phyloP scores from a whole-genome alignment of 2,113 vertebrate species.

The Lagopus leucura region DNA sequence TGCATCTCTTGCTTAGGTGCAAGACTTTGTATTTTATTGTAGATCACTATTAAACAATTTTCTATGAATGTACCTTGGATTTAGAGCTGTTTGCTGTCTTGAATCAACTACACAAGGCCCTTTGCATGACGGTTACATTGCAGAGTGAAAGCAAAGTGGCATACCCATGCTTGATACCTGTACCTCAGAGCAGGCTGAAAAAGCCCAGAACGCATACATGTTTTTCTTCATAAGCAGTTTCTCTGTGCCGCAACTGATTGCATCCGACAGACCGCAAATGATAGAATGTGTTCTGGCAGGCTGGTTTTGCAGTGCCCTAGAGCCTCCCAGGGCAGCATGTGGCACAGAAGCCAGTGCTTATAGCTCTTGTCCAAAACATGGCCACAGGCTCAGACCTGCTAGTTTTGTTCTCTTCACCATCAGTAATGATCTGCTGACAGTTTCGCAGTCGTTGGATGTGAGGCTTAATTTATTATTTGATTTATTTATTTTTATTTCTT shows the following conservation, averaged over 20 bases:
- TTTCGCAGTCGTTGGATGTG: background rate
- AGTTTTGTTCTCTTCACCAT: background rate
- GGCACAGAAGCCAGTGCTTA: background rate
- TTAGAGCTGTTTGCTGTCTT: background rate
- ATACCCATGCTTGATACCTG: background rate
- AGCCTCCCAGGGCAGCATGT: background rate
- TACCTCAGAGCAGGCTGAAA: background rate
- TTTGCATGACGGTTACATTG: background rate
- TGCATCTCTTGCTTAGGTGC: background rate
- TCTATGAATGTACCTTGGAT: background rate
- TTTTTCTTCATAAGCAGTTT: background rate
- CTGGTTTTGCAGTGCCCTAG: background rate
- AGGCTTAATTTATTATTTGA: background rate
- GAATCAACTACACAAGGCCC: rapidly evolving
- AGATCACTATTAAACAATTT: background rate
- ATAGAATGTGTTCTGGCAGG: background rate
- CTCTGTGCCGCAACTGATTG: background rate
- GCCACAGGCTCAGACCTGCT: background rate
- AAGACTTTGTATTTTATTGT: background rate
- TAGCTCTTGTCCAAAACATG: background rate
- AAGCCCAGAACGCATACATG: background rate
- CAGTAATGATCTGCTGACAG: background rate
- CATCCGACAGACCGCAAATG: background rate
- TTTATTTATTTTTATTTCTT: background rate
- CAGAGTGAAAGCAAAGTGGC: background rate